phyloP scores from a whole-genome alignment of 2,113 vertebrate genomes.

The Rana temporaria region DNA sequence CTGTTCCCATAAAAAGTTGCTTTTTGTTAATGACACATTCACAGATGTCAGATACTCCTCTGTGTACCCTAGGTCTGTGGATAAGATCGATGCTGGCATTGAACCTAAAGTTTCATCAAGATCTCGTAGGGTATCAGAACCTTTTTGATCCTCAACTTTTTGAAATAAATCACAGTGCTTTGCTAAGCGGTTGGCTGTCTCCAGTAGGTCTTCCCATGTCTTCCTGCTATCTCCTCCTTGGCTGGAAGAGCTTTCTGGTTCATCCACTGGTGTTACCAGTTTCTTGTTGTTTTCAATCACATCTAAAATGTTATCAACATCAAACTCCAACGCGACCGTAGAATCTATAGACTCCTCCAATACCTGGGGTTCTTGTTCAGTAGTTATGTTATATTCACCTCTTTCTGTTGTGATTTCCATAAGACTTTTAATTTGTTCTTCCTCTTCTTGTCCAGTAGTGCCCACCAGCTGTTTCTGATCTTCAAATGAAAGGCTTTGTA shows the following conservation, averaged over 20 bases:
- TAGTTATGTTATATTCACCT: background rate
- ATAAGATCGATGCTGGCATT: background rate
- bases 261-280: background rate
- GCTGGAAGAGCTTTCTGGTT: background rate
- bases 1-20: background rate
- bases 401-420: background rate
- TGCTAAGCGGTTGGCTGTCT: slow-evolving; percentile 3
- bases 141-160: background rate
- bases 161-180: background rate
- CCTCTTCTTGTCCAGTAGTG: background rate
- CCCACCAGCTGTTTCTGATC: too few relatives aligned
- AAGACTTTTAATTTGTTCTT: background rate
- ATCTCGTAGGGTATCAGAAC: background rate
- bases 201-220: slow-evolving; percentile 34
- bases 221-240: slow-evolving; percentile 2
- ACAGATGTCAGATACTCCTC: too few relatives aligned
- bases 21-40: background rate
- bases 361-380: background rate
- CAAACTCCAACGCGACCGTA: background rate
- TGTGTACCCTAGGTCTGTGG: too few relatives aligned
- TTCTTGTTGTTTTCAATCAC: background rate
- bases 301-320: background rate
- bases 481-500: background rate
- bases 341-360: background rate
- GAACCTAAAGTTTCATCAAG: background rate